Conservation (phyloP, 2,888 invertebrate genomes). For the Abscondita cerata region DNA sequence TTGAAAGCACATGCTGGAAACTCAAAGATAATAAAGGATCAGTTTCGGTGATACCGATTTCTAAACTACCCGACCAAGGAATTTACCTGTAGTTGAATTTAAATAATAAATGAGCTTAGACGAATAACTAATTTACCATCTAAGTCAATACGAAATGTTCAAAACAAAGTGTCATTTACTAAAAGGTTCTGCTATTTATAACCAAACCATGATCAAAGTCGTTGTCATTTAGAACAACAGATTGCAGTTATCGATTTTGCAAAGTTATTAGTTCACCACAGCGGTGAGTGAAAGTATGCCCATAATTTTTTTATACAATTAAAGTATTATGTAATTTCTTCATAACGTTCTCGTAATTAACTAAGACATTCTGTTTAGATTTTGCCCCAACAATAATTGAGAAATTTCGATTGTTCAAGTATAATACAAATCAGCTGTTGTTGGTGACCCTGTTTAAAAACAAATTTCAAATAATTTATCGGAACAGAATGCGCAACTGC, state of each 20-base stretch:
- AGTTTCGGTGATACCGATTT: constrained; percentile 76
- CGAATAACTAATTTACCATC: constrained; percentile 3
- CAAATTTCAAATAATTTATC: too few species aligned
- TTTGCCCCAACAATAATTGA: too few species aligned
- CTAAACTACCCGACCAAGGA: constrained; percentile 81
- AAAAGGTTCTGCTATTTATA: constrained; percentile 81
- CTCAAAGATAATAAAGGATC: constrained; percentile 73
- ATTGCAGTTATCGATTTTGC: constrained; percentile 81
- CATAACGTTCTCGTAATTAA: neutral
- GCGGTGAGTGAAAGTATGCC: constrained; percentile 75
- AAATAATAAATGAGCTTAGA: too few species aligned
- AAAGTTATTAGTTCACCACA: constrained; percentile 87
- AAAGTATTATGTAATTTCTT: neutral
- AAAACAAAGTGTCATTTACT: constrained; percentile 81
- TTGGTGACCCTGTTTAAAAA: too few species aligned
- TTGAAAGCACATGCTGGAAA: constrained; percentile 78
- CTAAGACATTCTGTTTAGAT: too few species aligned
- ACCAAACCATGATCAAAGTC: constrained; percentile 91
- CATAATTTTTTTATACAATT: constrained; percentile 53
- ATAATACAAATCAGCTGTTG: too few species aligned
- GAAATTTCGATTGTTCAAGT: too few species aligned
- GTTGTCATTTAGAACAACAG: constrained; percentile 79
- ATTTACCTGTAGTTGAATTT: constrained; percentile 71
- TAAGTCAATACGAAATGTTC: constrained; percentile 84
- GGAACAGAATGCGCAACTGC: too few species aligned